A percentile compares a stretch with the other conserved stretches of the same genome.
Evolutionary conservation across 2,113 vertebrate genomes (phyloP).

Genomic region (Gambusia holbrooki): DNA sequence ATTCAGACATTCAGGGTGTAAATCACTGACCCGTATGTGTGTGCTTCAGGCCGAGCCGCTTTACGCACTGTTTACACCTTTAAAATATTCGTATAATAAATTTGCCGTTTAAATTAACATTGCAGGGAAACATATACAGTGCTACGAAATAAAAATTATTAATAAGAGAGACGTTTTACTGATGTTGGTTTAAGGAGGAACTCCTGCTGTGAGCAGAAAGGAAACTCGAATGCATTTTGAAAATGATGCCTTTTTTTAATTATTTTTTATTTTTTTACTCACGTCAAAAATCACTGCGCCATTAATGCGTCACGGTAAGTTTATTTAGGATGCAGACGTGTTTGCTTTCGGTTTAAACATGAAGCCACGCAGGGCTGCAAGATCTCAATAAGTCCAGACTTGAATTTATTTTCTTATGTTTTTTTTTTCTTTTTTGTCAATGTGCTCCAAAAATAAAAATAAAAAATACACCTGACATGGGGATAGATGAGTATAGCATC

Average conservation of each 20-base stretch:
- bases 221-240: conserved; percentile 26
- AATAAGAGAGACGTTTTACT: conserved; percentile 14
- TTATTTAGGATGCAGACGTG: neutral
- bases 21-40: conserved; percentile 28
- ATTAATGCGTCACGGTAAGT: neutral
- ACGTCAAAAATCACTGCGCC: neutral
- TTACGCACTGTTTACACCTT: conserved; percentile 29
- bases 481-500: neutral
- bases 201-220: neutral
- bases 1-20: conserved; percentile 4
- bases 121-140: conserved; percentile 6
- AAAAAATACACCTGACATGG: too few relatives aligned
- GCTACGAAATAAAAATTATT: neutral
- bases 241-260: neutral
- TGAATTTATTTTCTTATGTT: neutral
- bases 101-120: conserved; percentile 2
- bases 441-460: too few relatives aligned
- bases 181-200: neutral
- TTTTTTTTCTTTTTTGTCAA: neutral
- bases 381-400: neutral
- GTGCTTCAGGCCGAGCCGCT: conserved; percentile 30
- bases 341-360: neutral
- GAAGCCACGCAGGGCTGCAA: neutral
- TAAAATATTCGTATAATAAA: conserved; percentile 21
- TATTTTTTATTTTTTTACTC: neutral